Evolutionary conservation across 2,888 invertebrate species (phyloP).

Genomic region (Cephus nigrinus): DNA sequence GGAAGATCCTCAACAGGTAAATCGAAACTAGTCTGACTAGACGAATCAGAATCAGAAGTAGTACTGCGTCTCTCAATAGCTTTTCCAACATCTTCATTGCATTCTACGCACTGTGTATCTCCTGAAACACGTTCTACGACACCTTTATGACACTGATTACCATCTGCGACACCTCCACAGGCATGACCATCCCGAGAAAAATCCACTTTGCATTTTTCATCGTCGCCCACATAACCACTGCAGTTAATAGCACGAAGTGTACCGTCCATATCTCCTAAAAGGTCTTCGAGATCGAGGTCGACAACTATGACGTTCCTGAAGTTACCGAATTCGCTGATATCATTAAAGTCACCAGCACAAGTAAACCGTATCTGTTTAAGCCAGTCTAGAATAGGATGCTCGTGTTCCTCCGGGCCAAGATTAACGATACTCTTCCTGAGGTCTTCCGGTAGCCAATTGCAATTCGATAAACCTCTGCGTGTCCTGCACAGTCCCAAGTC

Average conservation of each 20-base stretch:
- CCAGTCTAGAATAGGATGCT: conserved; percentile 35
- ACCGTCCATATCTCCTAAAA: neutral
- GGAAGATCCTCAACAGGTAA: neutral
- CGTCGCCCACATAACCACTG: neutral
- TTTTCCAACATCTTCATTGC: neutral
- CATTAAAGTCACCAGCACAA: conserved; percentile 30
- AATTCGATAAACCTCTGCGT: neutral
- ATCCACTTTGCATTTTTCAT: neutral
- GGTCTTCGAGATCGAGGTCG: neutral
- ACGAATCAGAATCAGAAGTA: neutral
- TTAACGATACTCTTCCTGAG: conserved; percentile 27
- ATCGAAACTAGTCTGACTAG: neutral
- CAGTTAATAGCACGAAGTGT: neutral
- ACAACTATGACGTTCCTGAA: neutral
- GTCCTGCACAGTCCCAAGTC: neutral
- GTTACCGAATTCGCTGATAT: conserved; percentile 15
- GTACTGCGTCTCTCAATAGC: neutral
- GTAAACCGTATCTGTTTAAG: conserved; percentile 32
- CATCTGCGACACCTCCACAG: neutral
- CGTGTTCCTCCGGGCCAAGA: conserved; percentile 14
- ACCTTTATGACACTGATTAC: neutral
- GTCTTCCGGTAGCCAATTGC: conserved; percentile 31
- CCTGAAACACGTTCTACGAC: neutral
- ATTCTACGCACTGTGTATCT: neutral
- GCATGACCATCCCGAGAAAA: neutral